These are phyloP conservation scores for Protonibea diacanthus DNA, from an alignment of 2,797 vertebrate genomes.

Conservation along the genomic window DNA sequence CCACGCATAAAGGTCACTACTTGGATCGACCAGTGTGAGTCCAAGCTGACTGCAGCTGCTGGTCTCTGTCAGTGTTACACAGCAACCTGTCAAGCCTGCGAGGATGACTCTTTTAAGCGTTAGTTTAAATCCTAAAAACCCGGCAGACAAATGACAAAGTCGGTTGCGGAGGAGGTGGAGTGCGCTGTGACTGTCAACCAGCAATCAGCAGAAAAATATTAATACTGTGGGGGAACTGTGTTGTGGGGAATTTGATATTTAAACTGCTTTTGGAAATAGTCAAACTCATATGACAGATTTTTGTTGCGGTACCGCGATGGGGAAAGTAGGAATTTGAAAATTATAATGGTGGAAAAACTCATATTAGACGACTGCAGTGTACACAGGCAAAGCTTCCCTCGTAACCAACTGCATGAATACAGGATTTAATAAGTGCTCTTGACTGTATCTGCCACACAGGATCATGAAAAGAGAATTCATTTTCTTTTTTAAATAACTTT, in stretches of 20 bases:
- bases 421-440: no score
- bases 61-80: slow-evolving; percentile 4
- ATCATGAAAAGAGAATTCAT: no score
- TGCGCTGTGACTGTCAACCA: background rate
- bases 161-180: background rate
- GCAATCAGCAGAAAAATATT: background rate
- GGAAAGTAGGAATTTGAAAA: background rate
- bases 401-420: no score
- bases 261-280: background rate
- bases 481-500: background rate
- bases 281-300: background rate
- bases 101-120: background rate
- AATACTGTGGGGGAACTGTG: no score
- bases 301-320: background rate
- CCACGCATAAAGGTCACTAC: background rate
- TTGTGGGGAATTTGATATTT: background rate
- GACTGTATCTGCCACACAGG: no score
- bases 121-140: background rate
- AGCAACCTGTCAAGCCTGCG: background rate
- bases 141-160: background rate
- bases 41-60: slow-evolving; percentile 5
- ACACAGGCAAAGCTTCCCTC: no score
- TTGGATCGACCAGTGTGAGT: background rate
- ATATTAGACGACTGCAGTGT: no score
- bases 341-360: no score